These are phyloP conservation scores for Melitaea cinxia DNA, from an alignment of 1,140 invertebrate species.

Conservation along the genomic window DNA sequence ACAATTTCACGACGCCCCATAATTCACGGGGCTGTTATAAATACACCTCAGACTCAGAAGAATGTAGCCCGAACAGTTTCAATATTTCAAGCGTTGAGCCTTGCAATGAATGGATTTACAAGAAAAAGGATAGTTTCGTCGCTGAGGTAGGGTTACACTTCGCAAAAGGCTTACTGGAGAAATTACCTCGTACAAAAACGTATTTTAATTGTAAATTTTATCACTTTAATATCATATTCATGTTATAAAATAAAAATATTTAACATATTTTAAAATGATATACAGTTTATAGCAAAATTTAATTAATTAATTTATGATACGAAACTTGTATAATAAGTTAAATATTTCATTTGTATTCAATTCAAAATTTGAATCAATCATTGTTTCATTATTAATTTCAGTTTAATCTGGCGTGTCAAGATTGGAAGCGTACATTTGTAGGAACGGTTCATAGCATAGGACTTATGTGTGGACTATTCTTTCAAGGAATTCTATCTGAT, in stretches of 20 bases:
- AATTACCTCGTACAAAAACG: no score
- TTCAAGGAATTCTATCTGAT: slow-evolving; percentile 60
- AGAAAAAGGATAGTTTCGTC: slow-evolving; percentile 43
- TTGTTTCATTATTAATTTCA: slow-evolving; percentile 20
- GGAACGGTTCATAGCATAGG: slow-evolving; percentile 82
- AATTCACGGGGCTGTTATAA: slow-evolving; percentile 37
- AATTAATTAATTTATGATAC: no score
- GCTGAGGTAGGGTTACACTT: slow-evolving; percentile 35
- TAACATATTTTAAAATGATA: no score
- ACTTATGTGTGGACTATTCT: slow-evolving; percentile 54
- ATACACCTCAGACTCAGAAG: slow-evolving; percentile 29
- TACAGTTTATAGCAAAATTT: no score
- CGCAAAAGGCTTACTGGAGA: not conserved
- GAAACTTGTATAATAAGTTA: no score
- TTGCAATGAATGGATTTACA: slow-evolving; percentile 42
- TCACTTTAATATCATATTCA: no score
- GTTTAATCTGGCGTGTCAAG: slow-evolving; percentile 57
- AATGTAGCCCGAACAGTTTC: slow-evolving; percentile 36
- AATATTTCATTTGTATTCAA: no score
- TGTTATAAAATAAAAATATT: no score
- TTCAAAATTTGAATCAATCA: no score
- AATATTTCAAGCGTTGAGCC: slow-evolving; percentile 38
- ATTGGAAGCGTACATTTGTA: slow-evolving; percentile 64
- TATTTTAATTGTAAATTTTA: no score
- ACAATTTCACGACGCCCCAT: slow-evolving; percentile 39